phyloP scores from a whole-genome alignment of 2,888 invertebrate genomes.

The Volucella bombylans region DNA sequence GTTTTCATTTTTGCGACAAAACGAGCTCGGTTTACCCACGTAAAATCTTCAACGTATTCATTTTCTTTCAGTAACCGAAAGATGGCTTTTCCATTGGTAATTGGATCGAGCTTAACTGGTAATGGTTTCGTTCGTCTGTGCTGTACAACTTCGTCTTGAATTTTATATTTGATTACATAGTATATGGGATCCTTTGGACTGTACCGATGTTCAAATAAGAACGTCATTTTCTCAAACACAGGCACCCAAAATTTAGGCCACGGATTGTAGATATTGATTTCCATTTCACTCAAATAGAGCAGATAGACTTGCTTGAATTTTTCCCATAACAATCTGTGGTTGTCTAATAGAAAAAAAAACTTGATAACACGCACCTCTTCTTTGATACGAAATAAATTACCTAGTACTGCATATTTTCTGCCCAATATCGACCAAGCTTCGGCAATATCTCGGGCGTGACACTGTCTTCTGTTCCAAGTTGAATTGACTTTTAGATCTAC shows the following conservation, averaged over 20 bases:
- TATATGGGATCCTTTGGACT: slow-evolving; percentile 52
- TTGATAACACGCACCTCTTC: background rate
- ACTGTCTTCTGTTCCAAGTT: slow-evolving; percentile 67
- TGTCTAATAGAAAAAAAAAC: slow-evolving; percentile 35
- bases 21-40: slow-evolving; percentile 61
- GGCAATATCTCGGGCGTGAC: slow-evolving; percentile 45
- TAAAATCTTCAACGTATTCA: slow-evolving; percentile 56
- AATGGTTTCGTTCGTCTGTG: background rate
- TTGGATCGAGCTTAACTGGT: slow-evolving; percentile 15
- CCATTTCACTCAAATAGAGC: slow-evolving; percentile 61
- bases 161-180: slow-evolving; percentile 43
- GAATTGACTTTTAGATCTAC: slow-evolving; percentile 57
- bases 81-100: slow-evolving; percentile 41
- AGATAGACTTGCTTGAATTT: slow-evolving; percentile 56
- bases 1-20: slow-evolving; percentile 56
- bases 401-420: slow-evolving; percentile 49
- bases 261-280: slow-evolving; percentile 55
- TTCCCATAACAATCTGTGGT: slow-evolving; percentile 60
- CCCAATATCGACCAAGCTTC: slow-evolving; percentile 59
- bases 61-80: slow-evolving; percentile 58
- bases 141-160: slow-evolving; percentile 40
- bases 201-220: slow-evolving; percentile 44
- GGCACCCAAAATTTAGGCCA: slow-evolving; percentile 61
- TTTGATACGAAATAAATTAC: background rate
- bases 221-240: slow-evolving; percentile 48